Conservation (phyloP, 2,888 invertebrate species). For the Balanococcus diminutus region DNA sequence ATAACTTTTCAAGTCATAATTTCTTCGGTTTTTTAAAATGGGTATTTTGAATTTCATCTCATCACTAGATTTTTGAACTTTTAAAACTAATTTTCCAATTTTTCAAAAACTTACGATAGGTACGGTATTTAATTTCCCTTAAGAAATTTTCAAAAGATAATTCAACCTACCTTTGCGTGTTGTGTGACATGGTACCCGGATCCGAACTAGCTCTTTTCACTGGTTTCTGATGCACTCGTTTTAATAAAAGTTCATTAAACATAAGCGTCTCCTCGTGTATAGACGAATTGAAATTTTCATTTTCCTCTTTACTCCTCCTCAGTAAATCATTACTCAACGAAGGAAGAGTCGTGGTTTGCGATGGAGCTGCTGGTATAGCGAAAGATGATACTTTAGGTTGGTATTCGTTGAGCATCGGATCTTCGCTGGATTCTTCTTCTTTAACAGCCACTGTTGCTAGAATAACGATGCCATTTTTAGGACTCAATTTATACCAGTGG, state of each 20-base stretch:
- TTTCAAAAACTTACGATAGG: no score
- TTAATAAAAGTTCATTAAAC: constrained; percentile 57
- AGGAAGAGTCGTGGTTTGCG: constrained; percentile 28
- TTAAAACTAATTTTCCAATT: no score
- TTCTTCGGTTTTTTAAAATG: no score
- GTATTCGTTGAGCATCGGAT: constrained; percentile 22
- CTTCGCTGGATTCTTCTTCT: constrained; percentile 16
- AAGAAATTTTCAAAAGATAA: no score
- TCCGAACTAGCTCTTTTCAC: constrained; percentile 78
- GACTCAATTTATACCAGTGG: no score
- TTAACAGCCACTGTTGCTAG: background rate
- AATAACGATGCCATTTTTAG: background rate
- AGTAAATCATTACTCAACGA: constrained; percentile 19
- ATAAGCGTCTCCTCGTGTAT: constrained; percentile 71
- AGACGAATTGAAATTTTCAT: constrained; percentile 32
- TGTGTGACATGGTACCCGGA: constrained; percentile 64
- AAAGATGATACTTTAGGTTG: constrained; percentile 55
- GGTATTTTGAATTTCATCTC: no score
- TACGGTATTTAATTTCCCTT: no score
- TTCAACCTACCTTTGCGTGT: constrained; percentile 33
- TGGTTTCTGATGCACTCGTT: constrained; percentile 61
- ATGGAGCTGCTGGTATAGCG: constrained; percentile 56
- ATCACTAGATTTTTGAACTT: no score
- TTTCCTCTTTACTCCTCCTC: background rate
- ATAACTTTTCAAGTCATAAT: no score